phyloP scores from a whole-genome alignment of 2,888 invertebrate species.

The Leptopilina syphax region DNA sequence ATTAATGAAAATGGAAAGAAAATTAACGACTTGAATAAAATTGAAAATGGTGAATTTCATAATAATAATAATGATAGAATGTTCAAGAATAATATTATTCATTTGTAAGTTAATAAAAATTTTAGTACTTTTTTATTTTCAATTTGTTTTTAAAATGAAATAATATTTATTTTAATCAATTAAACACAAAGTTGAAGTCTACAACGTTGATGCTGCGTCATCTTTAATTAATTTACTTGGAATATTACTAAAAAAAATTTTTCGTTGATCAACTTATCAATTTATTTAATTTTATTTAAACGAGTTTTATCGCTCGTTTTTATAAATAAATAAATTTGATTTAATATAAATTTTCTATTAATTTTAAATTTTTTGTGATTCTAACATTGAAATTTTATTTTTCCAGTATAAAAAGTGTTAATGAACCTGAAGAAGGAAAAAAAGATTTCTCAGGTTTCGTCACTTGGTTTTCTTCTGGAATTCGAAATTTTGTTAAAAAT shows the following conservation, averaged over 20 bases:
- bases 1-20: neutral
- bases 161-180: too few species aligned
- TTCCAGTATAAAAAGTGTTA: neutral
- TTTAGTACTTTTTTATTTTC: neutral
- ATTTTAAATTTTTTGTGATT: neutral
- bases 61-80: neutral
- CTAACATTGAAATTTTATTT: neutral
- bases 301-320: too few species aligned
- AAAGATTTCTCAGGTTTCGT: neutral
- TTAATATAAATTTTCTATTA: too few species aligned
- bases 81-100: constrained; percentile 6
- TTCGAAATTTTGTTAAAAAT: neutral
- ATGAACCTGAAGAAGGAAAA: neutral
- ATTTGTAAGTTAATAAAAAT: neutral
- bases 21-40: neutral
- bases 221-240: too few species aligned
- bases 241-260: too few species aligned
- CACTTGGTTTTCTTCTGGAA: neutral
- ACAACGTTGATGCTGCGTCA: too few species aligned
- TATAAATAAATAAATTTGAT: too few species aligned
- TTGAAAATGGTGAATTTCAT: neutral
- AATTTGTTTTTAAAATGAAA: neutral
- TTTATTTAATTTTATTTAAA: too few species aligned
- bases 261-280: too few species aligned
- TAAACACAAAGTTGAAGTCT: too few species aligned